phyloP scores from a whole-genome alignment of 2,113 vertebrate genomes.

The Progne subis region DNA sequence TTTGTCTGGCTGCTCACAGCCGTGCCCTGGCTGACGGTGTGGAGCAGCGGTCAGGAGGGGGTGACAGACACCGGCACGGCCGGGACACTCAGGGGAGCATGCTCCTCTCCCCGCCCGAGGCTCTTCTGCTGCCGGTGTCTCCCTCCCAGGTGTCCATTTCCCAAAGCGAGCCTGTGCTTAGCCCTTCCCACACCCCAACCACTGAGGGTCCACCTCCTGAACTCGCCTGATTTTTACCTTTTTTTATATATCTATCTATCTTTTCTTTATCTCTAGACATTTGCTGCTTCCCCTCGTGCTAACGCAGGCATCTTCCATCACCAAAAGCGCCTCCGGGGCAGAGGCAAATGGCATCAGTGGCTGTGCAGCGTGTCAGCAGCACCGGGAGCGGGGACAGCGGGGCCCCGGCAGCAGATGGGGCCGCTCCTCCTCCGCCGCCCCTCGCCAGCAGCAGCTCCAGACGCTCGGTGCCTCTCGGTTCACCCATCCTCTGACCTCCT shows the following conservation, averaged over 20 bases:
- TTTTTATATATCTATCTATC: too few relatives aligned
- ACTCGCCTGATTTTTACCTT: too few relatives aligned
- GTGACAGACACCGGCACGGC: rapidly evolving
- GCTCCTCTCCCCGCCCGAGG: neutral
- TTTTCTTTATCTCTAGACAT: neutral
- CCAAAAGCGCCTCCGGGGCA: neutral
- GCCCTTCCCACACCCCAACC: neutral
- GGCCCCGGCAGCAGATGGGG: neutral
- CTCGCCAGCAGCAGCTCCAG: neutral
- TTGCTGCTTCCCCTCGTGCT: neutral
- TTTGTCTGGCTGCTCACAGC: neutral
- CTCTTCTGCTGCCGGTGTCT: neutral
- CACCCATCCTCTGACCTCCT: neutral
- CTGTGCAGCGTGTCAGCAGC: slow-evolving; percentile 5
- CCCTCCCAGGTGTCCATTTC: neutral
- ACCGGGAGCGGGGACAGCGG: neutral
- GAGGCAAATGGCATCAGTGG: neutral
- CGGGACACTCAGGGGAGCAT: rapidly evolving
- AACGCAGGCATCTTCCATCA: neutral
- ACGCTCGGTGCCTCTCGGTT: rapidly evolving
- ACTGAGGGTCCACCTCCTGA: neutral
- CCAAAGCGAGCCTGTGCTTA: neutral
- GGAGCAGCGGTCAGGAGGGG: neutral
- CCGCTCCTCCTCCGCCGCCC: neutral
- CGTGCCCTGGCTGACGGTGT: rapidly evolving